Evolutionary conservation across 2,888 invertebrate genomes (phyloP).

Genomic region (Agrilus biguttatus): DNA sequence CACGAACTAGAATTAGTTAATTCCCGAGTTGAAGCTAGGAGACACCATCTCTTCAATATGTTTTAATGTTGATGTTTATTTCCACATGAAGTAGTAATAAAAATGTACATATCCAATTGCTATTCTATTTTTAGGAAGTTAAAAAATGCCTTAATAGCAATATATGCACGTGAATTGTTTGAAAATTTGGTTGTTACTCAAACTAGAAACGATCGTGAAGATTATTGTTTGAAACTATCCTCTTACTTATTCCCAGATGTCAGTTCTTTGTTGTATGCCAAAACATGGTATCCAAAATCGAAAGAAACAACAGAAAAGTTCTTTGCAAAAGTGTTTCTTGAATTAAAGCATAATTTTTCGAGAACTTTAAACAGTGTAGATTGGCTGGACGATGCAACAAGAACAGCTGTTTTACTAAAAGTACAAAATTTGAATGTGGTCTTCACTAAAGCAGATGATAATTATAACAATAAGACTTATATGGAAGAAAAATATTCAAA

Average conservation of each 20-base stretch:
- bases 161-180: conserved; percentile 17
- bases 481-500: conserved; percentile 5
- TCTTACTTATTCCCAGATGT: conserved; percentile 14
- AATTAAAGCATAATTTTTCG: conserved; percentile 9
- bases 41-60: too few species aligned
- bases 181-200: conserved; percentile 15
- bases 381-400: conserved; percentile 11
- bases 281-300: conserved; percentile 2
- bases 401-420: conserved; percentile 5
- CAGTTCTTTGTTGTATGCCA: conserved; percentile 11
- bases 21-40: too few species aligned
- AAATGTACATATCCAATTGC: too few species aligned
- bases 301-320: conserved; percentile 4
- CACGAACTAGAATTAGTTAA: too few species aligned
- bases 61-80: too few species aligned
- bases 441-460: conserved; percentile 6
- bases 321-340: conserved; percentile 8
- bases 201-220: conserved; percentile 8
- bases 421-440: conserved; percentile 8
- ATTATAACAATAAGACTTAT: conserved; percentile 3
- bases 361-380: conserved; percentile 4
- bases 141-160: conserved; percentile 15
- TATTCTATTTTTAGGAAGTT: conserved; percentile 9
- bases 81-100: too few species aligned
- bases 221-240: conserved; percentile 14